A percentile compares a stretch with the other conserved stretches of the same genome.
Evolutionary conservation across 2,888 invertebrate species (phyloP).

Genomic region (Drosophila robusta): DNA sequence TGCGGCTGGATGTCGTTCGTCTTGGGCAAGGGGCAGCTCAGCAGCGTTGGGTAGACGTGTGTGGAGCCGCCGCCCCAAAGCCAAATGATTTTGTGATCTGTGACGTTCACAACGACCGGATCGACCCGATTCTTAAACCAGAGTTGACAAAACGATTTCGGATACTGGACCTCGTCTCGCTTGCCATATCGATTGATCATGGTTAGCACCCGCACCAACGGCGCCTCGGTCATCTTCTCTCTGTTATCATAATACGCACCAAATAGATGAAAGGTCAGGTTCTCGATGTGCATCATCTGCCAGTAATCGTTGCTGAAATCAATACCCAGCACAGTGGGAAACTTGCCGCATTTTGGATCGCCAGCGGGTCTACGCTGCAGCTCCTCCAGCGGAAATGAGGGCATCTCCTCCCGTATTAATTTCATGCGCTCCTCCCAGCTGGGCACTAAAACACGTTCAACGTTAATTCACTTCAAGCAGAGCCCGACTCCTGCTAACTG

Average conservation of each 20-base stretch:
- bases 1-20: slow-evolving; percentile 69
- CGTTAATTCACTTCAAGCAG: no score
- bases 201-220: slow-evolving; percentile 92
- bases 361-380: not conserved
- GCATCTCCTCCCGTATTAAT: slow-evolving; percentile 58
- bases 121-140: slow-evolving; percentile 93
- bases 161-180: slow-evolving; percentile 29
- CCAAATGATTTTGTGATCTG: slow-evolving; percentile 96
- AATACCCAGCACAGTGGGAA: slow-evolving; percentile 92
- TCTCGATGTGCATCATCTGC: slow-evolving; percentile 91
- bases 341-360: slow-evolving; percentile 27
- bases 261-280: slow-evolving; percentile 94
- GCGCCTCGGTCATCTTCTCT: slow-evolving; percentile 90
- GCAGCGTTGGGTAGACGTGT: slow-evolving; percentile 93
- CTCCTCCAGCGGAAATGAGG: slow-evolving; percentile 60
- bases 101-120: slow-evolving; percentile 90
- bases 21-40: slow-evolving; percentile 92
- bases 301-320: slow-evolving; percentile 97
- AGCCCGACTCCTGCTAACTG: not conserved
- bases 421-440: slow-evolving; percentile 37
- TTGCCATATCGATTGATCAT: slow-evolving; percentile 95
- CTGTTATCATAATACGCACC: slow-evolving; percentile 95
- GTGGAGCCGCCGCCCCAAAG: slow-evolving; percentile 95
- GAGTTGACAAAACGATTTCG: slow-evolving; percentile 91
- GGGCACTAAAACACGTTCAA: slow-evolving; percentile 20